Base-by-base conservation (phyloP, 2,888 invertebrate species). In the Ctena decussata region DNA sequence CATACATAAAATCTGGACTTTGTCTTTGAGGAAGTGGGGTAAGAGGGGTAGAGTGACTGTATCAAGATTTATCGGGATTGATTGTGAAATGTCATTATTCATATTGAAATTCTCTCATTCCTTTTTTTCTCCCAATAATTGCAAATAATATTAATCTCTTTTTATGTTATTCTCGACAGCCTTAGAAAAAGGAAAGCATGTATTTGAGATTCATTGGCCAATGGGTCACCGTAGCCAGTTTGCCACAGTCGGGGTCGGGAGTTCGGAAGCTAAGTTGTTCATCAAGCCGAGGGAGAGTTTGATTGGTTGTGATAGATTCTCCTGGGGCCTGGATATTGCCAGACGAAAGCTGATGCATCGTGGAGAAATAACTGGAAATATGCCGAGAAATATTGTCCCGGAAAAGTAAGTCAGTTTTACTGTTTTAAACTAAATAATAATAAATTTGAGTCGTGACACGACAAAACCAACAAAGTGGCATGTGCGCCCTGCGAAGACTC, bases 191-290 rank as follows among this genome's bases (percentile, higher is more conserved):
- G 89, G 89, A 12, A 89, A 89, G 30, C 89, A 89, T 70, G 82
- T 89, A 49, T 89, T 89, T 46, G 89, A 89, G 73, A 85, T 89
- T 18, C 77, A 71, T 65, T 89, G 89, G 89, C 85, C 86, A 0
- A 32, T 15, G 0, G 24, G 39, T 1, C 35, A 27, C 15, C 84
- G 89, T 1, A 83, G 84, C 5, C 78, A 79, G 35, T 27, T 70
- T 27, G 89, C 89, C 57, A 79, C 86, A 0, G 81, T 86, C 0
- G 89, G 89, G 5, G 89, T 89, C 5, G 89, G 86, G 18, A 76
- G 82, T 27, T 60, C 81, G 12, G 39, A 83, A 3, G 89, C 89
- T 27, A 79, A 82, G 12, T 37, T 89, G 49, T 84, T 83, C 21
- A 80, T 86, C 21, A 89, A 89, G 57, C 89, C 89, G 24, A 74